Percentiles rank a stretch among this genome's conserved stretches.
phyloP scores from a whole-genome alignment of 1,140 invertebrate species.

The Ostrea edulis region DNA sequence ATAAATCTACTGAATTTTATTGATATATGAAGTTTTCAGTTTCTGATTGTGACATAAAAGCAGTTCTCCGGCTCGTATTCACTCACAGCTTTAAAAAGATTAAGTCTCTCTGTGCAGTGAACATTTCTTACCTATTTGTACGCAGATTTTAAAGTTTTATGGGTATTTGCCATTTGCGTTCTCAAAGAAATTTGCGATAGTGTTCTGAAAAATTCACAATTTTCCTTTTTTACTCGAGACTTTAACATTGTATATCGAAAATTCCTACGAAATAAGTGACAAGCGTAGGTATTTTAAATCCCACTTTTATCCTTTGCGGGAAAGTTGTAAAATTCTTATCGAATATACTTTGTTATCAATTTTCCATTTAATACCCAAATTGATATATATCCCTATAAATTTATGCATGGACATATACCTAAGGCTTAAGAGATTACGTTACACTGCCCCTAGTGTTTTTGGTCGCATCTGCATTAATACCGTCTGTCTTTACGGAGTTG shows the following conservation, averaged over 20 bases:
- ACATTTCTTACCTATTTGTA: background rate
- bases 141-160: background rate
- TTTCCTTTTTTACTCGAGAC: background rate
- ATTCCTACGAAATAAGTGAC: background rate
- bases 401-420: conserved; percentile 12
- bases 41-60: background rate
- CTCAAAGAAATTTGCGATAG: background rate
- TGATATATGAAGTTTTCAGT: background rate
- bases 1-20: conserved; percentile 5
- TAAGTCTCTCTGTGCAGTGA: background rate
- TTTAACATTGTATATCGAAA: conserved; percentile 5
- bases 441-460: conserved; percentile 24
- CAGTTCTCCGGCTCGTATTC: background rate
- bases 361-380: conserved; percentile 33
- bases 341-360: conserved; percentile 39
- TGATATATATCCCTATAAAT: conserved; percentile 39
- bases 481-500: background rate
- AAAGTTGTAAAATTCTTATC: conserved; percentile 36
- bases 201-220: background rate
- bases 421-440: conserved; percentile 3
- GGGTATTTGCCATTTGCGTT: background rate
- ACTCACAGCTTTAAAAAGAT: background rate
- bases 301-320: conserved; percentile 24
- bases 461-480: conserved; percentile 7
- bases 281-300: background rate